Conservation (phyloP, 2,113 vertebrate genomes). For the Engystomops pustulosus region DNA sequence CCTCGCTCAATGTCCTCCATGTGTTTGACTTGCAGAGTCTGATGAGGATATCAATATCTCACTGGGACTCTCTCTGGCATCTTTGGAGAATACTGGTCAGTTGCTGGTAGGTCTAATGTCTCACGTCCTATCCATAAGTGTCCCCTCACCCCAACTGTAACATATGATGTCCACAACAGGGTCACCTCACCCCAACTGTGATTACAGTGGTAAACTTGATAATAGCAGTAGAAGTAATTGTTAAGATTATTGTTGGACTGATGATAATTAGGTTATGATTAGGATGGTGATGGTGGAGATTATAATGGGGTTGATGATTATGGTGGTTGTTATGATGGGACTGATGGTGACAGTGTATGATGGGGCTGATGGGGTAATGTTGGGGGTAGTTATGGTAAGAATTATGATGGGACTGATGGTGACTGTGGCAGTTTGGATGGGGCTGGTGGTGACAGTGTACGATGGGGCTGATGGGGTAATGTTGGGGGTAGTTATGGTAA, state of each 20-base stretch:
- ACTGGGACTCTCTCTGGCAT: conserved; percentile 19
- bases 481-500: too few relatives aligned
- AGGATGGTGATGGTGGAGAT: neutral
- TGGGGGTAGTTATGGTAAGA: too few relatives aligned
- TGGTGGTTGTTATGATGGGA: neutral
- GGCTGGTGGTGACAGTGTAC: neutral
- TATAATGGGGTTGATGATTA: neutral
- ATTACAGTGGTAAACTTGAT: too few relatives aligned
- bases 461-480: too few relatives aligned
- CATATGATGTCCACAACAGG: too few relatives aligned
- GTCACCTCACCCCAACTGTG: too few relatives aligned
- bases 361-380: too few relatives aligned
- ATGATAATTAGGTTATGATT: too few relatives aligned
- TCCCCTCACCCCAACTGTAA: neutral
- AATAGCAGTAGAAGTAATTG: too few relatives aligned
- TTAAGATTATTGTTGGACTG: too few relatives aligned
- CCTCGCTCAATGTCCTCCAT: neutral
- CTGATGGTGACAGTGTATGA: neutral
- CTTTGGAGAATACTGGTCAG: neutral
- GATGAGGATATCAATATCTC: conserved; percentile 14
- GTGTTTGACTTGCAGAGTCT: neutral
- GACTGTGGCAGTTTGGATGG: neutral
- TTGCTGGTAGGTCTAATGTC: conserved; percentile 12
- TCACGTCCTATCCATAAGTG: too few relatives aligned
- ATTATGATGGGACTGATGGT: too few relatives aligned